Percentiles rank a stretch among this genome's conserved stretches.
Evolutionary conservation across 1,140 invertebrate genomes (phyloP).

Genomic region (Melipona quadrifasciata): DNA sequence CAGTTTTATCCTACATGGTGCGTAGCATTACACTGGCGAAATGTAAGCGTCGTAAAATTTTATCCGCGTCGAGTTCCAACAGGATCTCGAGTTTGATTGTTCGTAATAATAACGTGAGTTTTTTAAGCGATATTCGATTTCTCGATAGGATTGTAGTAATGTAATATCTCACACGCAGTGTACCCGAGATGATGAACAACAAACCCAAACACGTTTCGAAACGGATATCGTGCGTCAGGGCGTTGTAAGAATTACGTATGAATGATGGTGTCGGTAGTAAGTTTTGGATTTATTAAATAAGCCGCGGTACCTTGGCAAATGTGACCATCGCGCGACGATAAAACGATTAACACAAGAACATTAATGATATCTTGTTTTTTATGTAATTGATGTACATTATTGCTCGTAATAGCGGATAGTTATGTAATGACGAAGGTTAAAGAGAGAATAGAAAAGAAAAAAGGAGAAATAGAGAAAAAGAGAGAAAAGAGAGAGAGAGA

Average conservation of each 20-base stretch:
- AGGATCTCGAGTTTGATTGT: slow-evolving; percentile 39
- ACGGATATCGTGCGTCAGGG: slow-evolving; percentile 23
- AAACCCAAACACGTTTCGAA: neutral
- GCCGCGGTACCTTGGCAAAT: slow-evolving; percentile 55
- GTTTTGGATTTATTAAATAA: slow-evolving; percentile 38
- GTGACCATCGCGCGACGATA: slow-evolving; percentile 56
- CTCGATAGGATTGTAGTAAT: slow-evolving; percentile 8
- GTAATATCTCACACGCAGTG: slow-evolving; percentile 23
- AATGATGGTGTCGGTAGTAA: slow-evolving; percentile 34
- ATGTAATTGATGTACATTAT: slow-evolving; percentile 77
- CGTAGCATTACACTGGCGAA: slow-evolving; percentile 34
- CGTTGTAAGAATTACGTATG: slow-evolving; percentile 10
- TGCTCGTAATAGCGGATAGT: slow-evolving; percentile 69
- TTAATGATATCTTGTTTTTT: slow-evolving; percentile 72
- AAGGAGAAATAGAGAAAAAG: neutral
- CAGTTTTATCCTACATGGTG: slow-evolving; percentile 25
- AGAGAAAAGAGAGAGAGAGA: neutral
- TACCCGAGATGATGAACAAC: slow-evolving; percentile 17
- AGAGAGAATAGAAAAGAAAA: neutral
- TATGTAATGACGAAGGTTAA: slow-evolving; percentile 59
- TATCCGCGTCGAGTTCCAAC: slow-evolving; percentile 32
- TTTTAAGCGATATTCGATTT: slow-evolving; percentile 34
- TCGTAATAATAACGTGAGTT: slow-evolving; percentile 15
- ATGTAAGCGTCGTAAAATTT: slow-evolving; percentile 48
- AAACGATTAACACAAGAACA: slow-evolving; percentile 45